Conservation (phyloP, 2,888 invertebrate species). For the Alentia gelatinosa region DNA sequence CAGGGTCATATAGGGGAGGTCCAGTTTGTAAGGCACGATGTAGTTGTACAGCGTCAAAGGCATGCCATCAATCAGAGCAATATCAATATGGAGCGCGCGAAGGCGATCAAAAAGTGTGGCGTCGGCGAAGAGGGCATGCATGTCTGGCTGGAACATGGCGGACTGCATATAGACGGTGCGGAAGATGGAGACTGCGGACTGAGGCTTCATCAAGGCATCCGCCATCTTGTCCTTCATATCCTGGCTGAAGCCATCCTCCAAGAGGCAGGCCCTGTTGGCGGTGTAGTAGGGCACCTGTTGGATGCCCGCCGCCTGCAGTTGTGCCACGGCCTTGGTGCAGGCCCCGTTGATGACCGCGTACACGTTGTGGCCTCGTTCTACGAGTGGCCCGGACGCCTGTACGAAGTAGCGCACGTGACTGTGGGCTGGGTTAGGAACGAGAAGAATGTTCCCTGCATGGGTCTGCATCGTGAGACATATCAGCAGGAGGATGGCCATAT, state of each 20-base stretch:
- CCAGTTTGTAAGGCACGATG: conserved; percentile 4
- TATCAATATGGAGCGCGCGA: neutral
- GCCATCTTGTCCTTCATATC: neutral
- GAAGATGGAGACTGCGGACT: neutral
- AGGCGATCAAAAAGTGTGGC: neutral
- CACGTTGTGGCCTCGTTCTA: neutral
- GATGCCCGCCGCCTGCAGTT: neutral
- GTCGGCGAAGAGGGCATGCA: neutral
- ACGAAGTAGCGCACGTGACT: conserved; percentile 34
- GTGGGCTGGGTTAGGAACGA: neutral
- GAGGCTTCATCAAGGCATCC: neutral
- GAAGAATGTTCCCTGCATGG: neutral
- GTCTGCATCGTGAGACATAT: neutral
- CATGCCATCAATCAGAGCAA: neutral
- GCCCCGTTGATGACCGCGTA: conserved; percentile 18
- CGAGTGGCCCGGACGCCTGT: neutral
- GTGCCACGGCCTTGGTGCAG: neutral
- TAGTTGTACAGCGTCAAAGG: neutral
- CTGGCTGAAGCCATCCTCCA: neutral
- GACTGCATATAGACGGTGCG: neutral
- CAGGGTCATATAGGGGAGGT: neutral
- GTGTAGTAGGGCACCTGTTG: neutral
- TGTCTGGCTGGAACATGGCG: neutral
- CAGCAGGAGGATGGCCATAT: neutral
- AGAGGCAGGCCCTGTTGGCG: neutral